Conservation (phyloP, 2,113 vertebrate species). For the Spheniscus mendiculus region DNA sequence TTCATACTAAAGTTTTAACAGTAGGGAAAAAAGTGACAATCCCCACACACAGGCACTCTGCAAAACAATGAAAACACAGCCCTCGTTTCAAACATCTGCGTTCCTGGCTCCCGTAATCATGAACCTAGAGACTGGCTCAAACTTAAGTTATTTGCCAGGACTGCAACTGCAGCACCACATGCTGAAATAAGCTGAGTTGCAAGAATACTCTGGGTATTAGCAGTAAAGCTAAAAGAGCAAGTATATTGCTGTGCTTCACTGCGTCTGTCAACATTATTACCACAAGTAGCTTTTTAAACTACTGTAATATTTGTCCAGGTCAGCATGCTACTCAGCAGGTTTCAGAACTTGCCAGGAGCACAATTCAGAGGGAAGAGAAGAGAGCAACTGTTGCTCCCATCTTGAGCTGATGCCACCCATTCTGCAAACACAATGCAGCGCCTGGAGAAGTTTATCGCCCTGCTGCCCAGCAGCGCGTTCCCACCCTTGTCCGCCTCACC, state of each 20-base stretch:
- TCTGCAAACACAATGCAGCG: neutral
- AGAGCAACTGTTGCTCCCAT: neutral
- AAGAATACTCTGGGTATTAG: neutral
- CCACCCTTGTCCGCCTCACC: fast-evolving
- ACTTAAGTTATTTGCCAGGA: neutral
- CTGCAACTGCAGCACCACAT: neutral
- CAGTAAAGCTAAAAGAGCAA: neutral
- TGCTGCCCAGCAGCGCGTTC: fast-evolving
- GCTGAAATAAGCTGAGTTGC: neutral
- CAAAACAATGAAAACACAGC: neutral
- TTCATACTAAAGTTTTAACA: neutral
- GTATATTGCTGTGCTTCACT: neutral
- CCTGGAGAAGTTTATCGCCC: neutral
- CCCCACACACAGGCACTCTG: neutral
- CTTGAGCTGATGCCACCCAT: neutral
- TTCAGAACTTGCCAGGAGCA: neutral
- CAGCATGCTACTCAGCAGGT: slow-evolving; percentile 2
- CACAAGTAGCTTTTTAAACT: neutral
- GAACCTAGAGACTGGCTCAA: neutral
- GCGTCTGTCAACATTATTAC: neutral
- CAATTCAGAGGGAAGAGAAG: neutral
- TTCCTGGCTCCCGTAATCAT: neutral
- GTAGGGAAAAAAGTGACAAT: neutral
- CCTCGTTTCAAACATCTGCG: neutral
- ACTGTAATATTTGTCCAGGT: neutral